Conservation (phyloP, 2,888 invertebrate genomes). For the Rhodophaea formosa region DNA sequence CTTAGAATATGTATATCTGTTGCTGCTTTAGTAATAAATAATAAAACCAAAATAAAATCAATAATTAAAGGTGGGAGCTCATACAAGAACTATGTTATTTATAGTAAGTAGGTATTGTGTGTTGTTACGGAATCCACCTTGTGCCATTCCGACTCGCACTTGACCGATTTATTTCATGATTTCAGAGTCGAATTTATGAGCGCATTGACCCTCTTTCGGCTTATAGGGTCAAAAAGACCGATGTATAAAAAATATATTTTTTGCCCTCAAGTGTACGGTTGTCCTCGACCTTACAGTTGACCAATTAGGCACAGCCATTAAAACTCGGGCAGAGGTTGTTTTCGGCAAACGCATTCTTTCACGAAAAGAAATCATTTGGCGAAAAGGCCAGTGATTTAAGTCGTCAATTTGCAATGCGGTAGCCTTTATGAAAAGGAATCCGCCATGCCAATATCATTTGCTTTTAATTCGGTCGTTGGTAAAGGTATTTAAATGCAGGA, state of each 20-base stretch:
- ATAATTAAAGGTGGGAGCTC: no score
- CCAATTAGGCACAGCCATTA: conserved; percentile 76
- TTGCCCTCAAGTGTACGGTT: conserved; percentile 28
- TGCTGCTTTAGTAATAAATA: no score
- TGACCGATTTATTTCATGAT: no score
- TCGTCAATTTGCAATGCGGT: conserved; percentile 67
- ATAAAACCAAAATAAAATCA: no score
- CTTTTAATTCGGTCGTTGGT: conserved; percentile 18
- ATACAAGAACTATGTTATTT: no score
- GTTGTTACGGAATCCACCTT: no score
- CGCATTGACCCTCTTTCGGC: no score
- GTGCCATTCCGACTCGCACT: no score
- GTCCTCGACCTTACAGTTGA: conserved; percentile 58
- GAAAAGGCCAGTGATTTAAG: conserved; percentile 46
- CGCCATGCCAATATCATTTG: conserved; percentile 20
- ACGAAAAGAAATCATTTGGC: conserved; percentile 58
- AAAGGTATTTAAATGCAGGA: background rate
- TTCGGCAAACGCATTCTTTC: conserved; percentile 67
- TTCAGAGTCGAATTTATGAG: no score
- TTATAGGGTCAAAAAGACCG: conserved; percentile 23
- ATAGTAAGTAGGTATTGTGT: no score
- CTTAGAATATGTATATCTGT: no score
- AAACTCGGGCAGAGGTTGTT: conserved; percentile 57
- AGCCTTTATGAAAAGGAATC: conserved; percentile 60
- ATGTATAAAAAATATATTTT: conserved; percentile 24